A percentile compares a stretch with the other conserved stretches of the same genome.
phyloP scores from a whole-genome alignment of 2,888 invertebrate species.

The Zootermopsis nevadensis region DNA sequence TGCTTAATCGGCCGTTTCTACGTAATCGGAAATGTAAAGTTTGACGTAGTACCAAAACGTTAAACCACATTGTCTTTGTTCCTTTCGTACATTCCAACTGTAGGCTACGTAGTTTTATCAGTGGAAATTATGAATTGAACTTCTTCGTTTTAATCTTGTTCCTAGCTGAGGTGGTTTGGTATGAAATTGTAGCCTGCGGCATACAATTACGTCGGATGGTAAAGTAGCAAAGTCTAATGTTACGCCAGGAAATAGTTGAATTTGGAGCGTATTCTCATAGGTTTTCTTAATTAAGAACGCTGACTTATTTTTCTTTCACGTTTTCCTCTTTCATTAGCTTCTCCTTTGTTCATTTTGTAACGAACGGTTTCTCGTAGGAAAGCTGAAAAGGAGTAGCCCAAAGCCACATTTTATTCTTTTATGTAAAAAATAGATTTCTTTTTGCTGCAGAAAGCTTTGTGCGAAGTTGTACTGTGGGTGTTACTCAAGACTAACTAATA shows the following conservation, averaged over 20 bases:
- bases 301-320: constrained; percentile 39
- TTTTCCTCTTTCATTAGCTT: constrained; percentile 40
- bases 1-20: no score
- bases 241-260: constrained; percentile 17
- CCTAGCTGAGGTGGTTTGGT: constrained; percentile 7
- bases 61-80: neutral
- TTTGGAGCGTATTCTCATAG: constrained; percentile 5
- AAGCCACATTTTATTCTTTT: constrained; percentile 24
- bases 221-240: constrained; percentile 7
- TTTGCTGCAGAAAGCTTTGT: neutral
- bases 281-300: constrained; percentile 38
- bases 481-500: no score
- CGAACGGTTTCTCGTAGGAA: constrained; percentile 31
- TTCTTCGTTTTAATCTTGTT: constrained; percentile 13
- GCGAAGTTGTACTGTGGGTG: neutral
- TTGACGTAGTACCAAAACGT: neutral
- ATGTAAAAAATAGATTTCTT: neutral
- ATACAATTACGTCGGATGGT: neutral
- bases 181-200: constrained; percentile 22
- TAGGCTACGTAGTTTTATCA: constrained; percentile 3
- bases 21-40: neutral
- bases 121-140: constrained; percentile 13
- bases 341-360: constrained; percentile 31
- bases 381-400: constrained; percentile 15
- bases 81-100: neutral